These are phyloP conservation scores for Apamea epomidion DNA, from an alignment of 2,888 invertebrate species.

Conservation along the genomic window DNA sequence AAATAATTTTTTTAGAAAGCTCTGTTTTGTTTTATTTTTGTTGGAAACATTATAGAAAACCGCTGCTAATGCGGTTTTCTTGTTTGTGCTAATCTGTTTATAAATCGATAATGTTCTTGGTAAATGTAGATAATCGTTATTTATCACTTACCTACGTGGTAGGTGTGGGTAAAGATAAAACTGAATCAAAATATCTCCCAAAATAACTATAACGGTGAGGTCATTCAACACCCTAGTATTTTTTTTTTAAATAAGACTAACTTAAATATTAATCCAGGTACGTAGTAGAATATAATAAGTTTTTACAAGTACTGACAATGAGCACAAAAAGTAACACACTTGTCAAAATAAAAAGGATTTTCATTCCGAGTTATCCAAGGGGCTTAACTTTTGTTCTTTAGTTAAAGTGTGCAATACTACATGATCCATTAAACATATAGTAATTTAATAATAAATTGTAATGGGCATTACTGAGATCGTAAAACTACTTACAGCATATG, in stretches of 20 bases:
- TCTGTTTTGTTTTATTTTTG: neutral
- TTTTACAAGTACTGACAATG: neutral
- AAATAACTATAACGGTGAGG: neutral
- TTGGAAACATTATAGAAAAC: neutral
- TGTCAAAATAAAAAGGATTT: neutral
- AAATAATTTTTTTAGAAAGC: neutral
- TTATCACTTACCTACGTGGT: neutral
- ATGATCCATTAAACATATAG: neutral
- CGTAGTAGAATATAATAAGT: neutral
- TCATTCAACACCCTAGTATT: too few species aligned
- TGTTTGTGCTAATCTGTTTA: too few species aligned
- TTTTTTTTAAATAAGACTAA: neutral
- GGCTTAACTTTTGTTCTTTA: neutral
- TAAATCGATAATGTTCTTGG: neutral
- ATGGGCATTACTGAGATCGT: fast-evolving
- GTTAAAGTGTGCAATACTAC: neutral
- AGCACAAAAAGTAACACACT: too few species aligned
- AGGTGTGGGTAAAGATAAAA: neutral
- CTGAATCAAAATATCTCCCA: neutral
- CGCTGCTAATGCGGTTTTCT: neutral
- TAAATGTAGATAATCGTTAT: neutral
- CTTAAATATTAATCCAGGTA: neutral
- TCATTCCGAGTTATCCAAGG: neutral
- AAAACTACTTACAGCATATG: slow-evolving; percentile 48
- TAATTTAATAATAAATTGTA: neutral